phyloP scores from a whole-genome alignment of 2,113 vertebrate genomes.

The Entomyzon cyanotis region DNA sequence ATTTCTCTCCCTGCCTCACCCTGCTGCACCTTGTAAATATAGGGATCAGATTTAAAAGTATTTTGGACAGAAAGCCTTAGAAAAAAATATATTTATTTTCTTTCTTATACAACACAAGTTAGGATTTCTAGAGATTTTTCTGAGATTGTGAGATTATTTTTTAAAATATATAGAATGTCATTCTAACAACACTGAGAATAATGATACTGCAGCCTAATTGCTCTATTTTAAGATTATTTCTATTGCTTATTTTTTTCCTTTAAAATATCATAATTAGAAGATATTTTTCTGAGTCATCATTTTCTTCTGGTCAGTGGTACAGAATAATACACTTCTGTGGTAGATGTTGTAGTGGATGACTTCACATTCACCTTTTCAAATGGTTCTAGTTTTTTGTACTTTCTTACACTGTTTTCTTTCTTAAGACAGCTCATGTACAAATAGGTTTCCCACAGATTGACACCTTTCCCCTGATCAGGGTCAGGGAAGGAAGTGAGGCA shows the following conservation, averaged over 20 bases:
- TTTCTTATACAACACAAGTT: neutral
- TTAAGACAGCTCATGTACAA: neutral
- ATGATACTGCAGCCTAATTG: neutral
- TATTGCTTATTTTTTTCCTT: neutral
- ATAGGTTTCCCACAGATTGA: neutral
- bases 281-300: neutral
- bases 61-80: neutral
- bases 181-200: neutral
- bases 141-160: neutral
- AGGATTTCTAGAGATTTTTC: neutral
- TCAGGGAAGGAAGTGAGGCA: neutral
- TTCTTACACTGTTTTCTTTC: neutral
- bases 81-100: neutral
- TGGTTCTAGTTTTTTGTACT: neutral
- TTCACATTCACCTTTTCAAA: neutral
- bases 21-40: neutral
- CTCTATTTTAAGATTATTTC: neutral
- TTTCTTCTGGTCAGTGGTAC: neutral
- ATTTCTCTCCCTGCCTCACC: neutral
- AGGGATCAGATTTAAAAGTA: neutral
- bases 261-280: neutral
- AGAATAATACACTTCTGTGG: neutral
- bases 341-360: neutral
- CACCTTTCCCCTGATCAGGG: fast-evolving
- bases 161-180: neutral